phyloP scores from a whole-genome alignment of 30 jellyfish, hydroid and myxozoan species.

The Pelagia noctiluca region DNA sequence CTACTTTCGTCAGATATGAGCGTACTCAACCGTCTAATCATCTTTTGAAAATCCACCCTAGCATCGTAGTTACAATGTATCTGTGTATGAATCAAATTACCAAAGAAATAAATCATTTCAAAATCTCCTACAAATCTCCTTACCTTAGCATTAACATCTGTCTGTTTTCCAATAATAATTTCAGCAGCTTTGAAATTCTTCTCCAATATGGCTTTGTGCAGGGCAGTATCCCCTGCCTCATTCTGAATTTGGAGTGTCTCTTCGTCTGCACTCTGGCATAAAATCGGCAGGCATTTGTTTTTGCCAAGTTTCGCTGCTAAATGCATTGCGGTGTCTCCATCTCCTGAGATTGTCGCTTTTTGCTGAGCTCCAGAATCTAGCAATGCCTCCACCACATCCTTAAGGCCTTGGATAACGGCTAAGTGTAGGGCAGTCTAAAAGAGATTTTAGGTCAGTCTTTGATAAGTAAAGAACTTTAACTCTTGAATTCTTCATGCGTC shows the following conservation, averaged over 20 bases:
- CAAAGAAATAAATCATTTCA: background rate
- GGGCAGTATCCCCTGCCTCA: slow-evolving; percentile 54
- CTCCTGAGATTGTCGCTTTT: slow-evolving; percentile 8
- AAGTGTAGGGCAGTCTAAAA: slow-evolving; percentile 71
- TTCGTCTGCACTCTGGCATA: background rate
- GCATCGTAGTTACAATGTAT: background rate
- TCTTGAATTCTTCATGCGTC: background rate
- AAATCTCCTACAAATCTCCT: too few species aligned
- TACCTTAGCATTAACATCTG: slow-evolving; percentile 42
- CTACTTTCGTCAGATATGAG: background rate
- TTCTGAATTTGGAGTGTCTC: slow-evolving; percentile 26
- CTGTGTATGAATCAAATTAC: background rate
- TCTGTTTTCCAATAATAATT: slow-evolving; percentile 43
- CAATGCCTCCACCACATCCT: slow-evolving; percentile 26
- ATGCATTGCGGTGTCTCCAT: slow-evolving; percentile 74
- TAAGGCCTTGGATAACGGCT: slow-evolving; percentile 38
- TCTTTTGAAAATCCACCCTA: background rate
- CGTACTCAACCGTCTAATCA: background rate
- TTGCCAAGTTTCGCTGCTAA: slow-evolving; percentile 61
- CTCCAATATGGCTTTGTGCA: slow-evolving; percentile 53
- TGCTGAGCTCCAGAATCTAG: slow-evolving; percentile 30
- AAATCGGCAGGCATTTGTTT: slow-evolving; percentile 13
- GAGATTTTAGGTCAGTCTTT: background rate
- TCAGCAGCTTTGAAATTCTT: slow-evolving; percentile 25
- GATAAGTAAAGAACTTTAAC: background rate